Percentiles rank a stretch among this genome's conserved stretches.
These are phyloP conservation scores for Drosophila lacteicornis DNA, from an alignment of 1,140 invertebrate genomes.

Conservation along the genomic window DNA sequence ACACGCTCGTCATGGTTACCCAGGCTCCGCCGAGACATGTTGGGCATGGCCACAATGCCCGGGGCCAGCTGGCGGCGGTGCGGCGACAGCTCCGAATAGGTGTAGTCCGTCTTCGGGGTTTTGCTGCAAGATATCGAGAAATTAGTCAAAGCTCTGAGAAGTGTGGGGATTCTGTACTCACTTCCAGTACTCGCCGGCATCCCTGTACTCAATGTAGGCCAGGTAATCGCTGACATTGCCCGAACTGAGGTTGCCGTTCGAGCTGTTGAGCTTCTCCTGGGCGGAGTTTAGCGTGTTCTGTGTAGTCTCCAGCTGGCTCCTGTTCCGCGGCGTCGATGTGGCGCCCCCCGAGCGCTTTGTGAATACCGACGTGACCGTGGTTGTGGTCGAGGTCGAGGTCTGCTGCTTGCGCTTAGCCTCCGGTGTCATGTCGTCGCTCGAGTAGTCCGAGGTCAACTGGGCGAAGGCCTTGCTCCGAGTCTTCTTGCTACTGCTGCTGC, in stretches of 20 bases:
- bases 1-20: slow-evolving; percentile 77
- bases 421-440: slow-evolving; percentile 60
- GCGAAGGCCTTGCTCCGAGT: slow-evolving; percentile 50
- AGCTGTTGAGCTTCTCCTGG: slow-evolving; percentile 69
- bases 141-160: not conserved
- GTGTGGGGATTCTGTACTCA: slow-evolving; percentile 81
- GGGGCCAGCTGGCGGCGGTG: slow-evolving; percentile 91
- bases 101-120: slow-evolving; percentile 93
- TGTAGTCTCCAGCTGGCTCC: slow-evolving; percentile 59
- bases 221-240: slow-evolving; percentile 84
- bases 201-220: slow-evolving; percentile 87
- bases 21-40: slow-evolving; percentile 91
- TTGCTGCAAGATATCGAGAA: slow-evolving; percentile 85
- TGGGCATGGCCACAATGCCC: slow-evolving; percentile 91
- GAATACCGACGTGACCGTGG: slow-evolving; percentile 48
- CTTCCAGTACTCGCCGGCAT: slow-evolving; percentile 89
- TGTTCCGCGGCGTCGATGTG: slow-evolving; percentile 68
- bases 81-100: slow-evolving; percentile 90
- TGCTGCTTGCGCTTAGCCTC: slow-evolving; percentile 42
- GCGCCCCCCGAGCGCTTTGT: slow-evolving; percentile 53
- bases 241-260: slow-evolving; percentile 65
- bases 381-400: slow-evolving; percentile 13
- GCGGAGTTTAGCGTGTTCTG: slow-evolving; percentile 73
- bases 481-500: slow-evolving; percentile 34
- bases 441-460: slow-evolving; percentile 61